Percentiles rank a stretch among this genome's conserved stretches.
phyloP scores from a whole-genome alignment of 2,797 vertebrate genomes.

The Thamnophis elegans region DNA sequence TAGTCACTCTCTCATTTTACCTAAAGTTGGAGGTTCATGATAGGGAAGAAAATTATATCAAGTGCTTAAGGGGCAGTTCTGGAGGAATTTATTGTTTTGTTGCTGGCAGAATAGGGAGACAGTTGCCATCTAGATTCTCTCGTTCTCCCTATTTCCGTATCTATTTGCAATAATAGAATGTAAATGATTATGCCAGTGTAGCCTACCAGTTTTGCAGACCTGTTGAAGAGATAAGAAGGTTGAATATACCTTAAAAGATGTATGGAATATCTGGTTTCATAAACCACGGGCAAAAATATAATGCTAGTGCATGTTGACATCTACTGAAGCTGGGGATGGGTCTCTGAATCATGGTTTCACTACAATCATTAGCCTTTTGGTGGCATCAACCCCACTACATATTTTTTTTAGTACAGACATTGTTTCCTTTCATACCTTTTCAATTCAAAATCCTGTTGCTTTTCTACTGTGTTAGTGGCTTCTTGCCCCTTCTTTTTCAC shows the following conservation, averaged over 20 bases:
- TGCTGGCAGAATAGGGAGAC: not conserved
- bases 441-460: constrained; percentile 53
- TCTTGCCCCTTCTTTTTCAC: constrained; percentile 78
- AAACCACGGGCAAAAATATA: not conserved
- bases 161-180: not conserved
- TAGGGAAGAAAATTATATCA: not conserved
- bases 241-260: not conserved
- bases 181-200: not conserved
- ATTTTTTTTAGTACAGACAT: not conserved
- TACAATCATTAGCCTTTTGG: not conserved
- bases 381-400: not conserved
- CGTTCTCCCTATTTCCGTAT: not conserved
- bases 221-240: not conserved
- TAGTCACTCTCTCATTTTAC: not conserved
- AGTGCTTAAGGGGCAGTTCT: not conserved
- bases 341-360: not conserved
- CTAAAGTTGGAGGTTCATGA: not conserved
- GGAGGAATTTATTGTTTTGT: not conserved
- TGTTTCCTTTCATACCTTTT: constrained; percentile 69
- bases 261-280: not conserved
- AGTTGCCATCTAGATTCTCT: not conserved
- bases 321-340: not conserved
- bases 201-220: not conserved
- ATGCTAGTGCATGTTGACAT: not conserved
- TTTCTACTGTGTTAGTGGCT: constrained; percentile 47